Conservation (phyloP, 2,113 vertebrate species). For the Xyliphius kryptos region DNA sequence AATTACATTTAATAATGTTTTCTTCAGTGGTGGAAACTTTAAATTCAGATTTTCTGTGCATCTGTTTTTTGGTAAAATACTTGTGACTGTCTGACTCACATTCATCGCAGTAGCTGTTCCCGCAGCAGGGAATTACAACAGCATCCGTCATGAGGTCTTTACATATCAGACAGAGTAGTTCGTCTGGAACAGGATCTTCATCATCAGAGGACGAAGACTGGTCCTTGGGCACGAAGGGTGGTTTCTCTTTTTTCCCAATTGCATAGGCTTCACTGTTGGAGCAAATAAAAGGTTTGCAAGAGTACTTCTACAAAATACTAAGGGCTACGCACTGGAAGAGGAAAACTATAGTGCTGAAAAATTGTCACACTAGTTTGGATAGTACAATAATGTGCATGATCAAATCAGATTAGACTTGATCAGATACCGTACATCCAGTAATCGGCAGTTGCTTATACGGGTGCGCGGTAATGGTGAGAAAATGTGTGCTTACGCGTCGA, state of each 20-base stretch:
- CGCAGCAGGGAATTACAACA: conserved; percentile 95
- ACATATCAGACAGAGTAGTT: conserved; percentile 89
- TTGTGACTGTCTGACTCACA: conserved; percentile 69
- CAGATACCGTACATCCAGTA: too few species aligned
- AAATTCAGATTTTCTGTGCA: too few species aligned
- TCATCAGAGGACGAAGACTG: conserved; percentile 72
- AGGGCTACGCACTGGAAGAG: too few species aligned
- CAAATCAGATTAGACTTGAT: too few species aligned
- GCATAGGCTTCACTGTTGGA: conserved; percentile 90
- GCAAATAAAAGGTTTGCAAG: too few species aligned
- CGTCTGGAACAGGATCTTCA: conserved; percentile 82
- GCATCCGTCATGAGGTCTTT: conserved; percentile 89
- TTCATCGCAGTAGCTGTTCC: conserved; percentile 97
- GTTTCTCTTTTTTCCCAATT: conserved; percentile 91
- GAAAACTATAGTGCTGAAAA: too few species aligned
- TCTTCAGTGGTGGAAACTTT: too few species aligned
- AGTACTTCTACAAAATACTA: too few species aligned
- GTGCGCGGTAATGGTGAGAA: background rate
- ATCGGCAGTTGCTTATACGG: background rate
- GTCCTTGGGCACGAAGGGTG: conserved; percentile 80
- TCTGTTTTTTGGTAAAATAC: too few species aligned
- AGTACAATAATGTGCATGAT: too few species aligned
- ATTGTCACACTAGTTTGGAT: too few species aligned
- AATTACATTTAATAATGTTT: too few species aligned
- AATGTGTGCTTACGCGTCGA: conserved; percentile 81